Evolutionary conservation across 2,888 invertebrate species (phyloP), one percentile per base, ranked within the genome.

Genomic region (Phoenoteleia sp.): DNA sequence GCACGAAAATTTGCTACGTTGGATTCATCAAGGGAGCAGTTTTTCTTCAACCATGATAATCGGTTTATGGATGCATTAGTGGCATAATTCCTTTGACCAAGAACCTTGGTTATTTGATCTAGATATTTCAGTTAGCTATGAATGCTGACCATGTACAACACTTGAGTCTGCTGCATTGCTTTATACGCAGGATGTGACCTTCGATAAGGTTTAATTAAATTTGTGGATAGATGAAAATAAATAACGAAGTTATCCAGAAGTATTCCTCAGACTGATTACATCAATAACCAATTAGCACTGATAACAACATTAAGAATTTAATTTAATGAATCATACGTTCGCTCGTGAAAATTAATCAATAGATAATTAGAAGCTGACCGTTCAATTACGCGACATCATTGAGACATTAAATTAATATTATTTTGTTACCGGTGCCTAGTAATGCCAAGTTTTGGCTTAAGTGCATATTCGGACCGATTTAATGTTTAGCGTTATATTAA

Each of bases 11-110:
- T n/a, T n/a, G n/a, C n/a, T n/a, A n/a, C n/a, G 69, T 54, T 69
- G 39, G 56, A 69, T 69, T 69, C 54, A 42, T 15, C 15, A 36
- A n/a, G 36, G 52, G 52, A 36, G 17, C 33, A 52, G 27, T 67
- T 67, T 67, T 67, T 67, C 29, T 33, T n/a, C 13, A n/a, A 25
- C 36, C 36, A 36, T 39, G 52, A 39, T 52, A 52, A 67, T n/a
- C 62, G 36, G 36, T 42, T 42, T 45, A 62, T 62, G 17, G 42
- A 27, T 45, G 17, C 45, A 42, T 62, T 25, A 62, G 42, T 27
- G 17, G 17, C 42, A 45, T 52, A 66, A 66, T 66, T 21, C 13
- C 33, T 67, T 49, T 36, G 21, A 27, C 64, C 67, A 52, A 33
- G 33, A 15, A 66, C 4, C 21, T 64, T 49, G 49, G 49, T 49